These are phyloP conservation scores for Tinamus major DNA, from an alignment of 2,797 vertebrate species.

Conservation along the genomic window DNA sequence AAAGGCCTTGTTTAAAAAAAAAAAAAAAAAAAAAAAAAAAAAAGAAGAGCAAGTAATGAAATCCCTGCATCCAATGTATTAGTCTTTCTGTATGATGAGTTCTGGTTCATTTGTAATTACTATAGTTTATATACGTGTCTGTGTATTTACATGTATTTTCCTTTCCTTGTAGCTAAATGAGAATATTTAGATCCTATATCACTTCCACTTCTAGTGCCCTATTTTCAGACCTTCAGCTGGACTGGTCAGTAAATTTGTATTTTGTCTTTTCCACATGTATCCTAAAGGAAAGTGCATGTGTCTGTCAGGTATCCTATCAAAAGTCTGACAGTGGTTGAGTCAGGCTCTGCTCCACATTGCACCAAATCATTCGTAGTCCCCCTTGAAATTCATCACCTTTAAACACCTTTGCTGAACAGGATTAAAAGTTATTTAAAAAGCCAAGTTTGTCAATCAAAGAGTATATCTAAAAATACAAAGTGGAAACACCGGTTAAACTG, in stretches of 20 bases:
- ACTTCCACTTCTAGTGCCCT: neutral
- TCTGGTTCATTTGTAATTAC: neutral
- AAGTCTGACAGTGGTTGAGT: neutral
- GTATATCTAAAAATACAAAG: neutral
- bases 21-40: too few relatives aligned
- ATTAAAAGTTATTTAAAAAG: neutral
- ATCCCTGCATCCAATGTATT: neutral
- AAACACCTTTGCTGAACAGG: neutral
- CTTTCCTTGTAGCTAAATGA: neutral
- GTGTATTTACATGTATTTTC: neutral
- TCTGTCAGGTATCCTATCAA: neutral
- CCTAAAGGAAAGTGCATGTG: neutral
- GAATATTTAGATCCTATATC: neutral
- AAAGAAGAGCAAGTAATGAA: neutral
- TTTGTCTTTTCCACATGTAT: neutral
- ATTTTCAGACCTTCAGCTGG: neutral
- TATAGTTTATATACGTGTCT: neutral
- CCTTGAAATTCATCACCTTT: neutral
- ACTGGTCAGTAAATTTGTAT: neutral
- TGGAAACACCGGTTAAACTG: neutral
- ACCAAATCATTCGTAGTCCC: neutral
- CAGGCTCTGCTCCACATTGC: neutral
- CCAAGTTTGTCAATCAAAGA: neutral
- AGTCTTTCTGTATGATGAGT: neutral
- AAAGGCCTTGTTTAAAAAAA: neutral